Base-by-base conservation (phyloP, 2,797 vertebrate genomes). In the Xerus rutilus region DNA sequence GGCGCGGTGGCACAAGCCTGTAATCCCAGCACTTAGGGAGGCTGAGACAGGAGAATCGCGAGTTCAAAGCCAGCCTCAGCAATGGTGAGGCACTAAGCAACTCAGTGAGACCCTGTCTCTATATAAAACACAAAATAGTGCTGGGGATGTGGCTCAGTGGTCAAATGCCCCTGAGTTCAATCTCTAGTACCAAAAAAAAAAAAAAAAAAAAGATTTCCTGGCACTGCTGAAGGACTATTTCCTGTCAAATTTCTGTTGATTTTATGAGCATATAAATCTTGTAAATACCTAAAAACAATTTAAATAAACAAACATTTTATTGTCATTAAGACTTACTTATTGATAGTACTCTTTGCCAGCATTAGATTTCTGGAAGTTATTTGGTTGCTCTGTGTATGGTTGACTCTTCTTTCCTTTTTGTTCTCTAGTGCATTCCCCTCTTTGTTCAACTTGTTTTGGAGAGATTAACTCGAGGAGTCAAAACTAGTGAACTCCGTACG, bases 401-500 rank as follows among this genome's bases (percentile, higher is more conserved):
- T 94, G 69, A 92, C 74, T 93, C 7, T 92, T 2, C 11, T 65
- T 89, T 23, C 69, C 7, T 23, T 62, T 89, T 91, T 1, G 62
- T 3, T 82, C 57, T 81, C 45, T 97, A 99, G 99, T 99, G 99
- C 95, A 99, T 99, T 96, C 99, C 99, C 4, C 98, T 99, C 92
- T 99, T 99, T 14, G 99, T 99, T 98, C 99, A 99, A 96, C 99
- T 99, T 0, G 99, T 99, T 81, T 98, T 99, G 98, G 99, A 99
- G 97, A 99, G 99, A 8, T 96, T 99, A 97, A 99, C 99, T 8
- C 99, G 99, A 15, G 99, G 99, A 2, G 99, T 99, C 97, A 99
- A 99, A 98, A 99, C 99, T 59, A 99, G 99, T 0, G 99, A 99
- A 97, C 99, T 99, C 70, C 99, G 99, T 47, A 99, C 99, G 69